Percentiles rank a stretch among this genome's conserved stretches.
phyloP scores from a whole-genome alignment of 2,888 invertebrate species.

The Neoitamus cyanurus region DNA sequence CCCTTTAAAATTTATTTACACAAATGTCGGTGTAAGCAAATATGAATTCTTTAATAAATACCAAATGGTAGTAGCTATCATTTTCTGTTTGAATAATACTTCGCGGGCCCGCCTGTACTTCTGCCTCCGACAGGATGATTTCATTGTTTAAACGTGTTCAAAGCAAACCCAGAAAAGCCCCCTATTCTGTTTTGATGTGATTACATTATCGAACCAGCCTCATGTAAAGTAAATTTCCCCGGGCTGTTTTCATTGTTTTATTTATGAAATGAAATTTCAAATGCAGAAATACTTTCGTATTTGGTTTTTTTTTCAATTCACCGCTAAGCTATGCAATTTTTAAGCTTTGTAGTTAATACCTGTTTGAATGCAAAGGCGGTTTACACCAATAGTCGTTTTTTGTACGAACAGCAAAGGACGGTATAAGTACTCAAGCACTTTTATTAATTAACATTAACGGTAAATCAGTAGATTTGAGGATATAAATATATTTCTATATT shows the following conservation, averaged over 20 bases:
- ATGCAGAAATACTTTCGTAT: neutral
- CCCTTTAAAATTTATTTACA: neutral
- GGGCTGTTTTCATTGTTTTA: neutral
- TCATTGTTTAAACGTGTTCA: neutral
- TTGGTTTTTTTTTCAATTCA: neutral
- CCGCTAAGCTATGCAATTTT: neutral
- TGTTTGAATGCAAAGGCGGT: neutral
- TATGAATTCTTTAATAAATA: neutral
- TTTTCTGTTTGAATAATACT: neutral
- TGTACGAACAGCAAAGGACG: neutral
- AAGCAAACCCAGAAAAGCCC: neutral
- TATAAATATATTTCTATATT: too few species aligned
- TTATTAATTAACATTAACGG: too few species aligned
- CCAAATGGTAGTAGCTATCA: neutral
- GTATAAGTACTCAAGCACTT: too few species aligned
- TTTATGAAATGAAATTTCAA: neutral
- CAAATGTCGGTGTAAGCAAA: neutral
- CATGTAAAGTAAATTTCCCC: neutral
- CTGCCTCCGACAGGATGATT: slow-evolving; percentile 5
- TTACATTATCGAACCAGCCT: neutral
- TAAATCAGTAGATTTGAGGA: too few species aligned
- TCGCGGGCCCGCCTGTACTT: neutral
- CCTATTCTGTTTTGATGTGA: slow-evolving; percentile 5
- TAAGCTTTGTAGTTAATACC: neutral
- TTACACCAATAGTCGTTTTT: neutral